Evolutionary conservation across 92 coral and sea anemone genomes (phyloP).

Genomic region (Epizoanthus illoricatus): DNA sequence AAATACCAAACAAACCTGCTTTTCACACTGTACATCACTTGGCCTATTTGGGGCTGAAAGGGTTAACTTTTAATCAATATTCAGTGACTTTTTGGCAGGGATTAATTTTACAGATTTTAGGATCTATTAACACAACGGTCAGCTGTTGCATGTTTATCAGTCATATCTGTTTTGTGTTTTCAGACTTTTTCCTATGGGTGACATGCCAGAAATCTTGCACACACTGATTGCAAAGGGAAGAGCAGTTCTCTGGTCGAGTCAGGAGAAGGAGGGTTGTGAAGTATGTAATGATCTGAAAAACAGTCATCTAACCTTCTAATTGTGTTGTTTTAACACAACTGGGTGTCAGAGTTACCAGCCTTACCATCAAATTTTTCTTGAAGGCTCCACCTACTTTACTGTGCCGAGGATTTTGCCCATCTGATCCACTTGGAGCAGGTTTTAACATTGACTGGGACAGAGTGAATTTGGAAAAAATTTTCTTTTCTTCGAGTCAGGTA

Average conservation of each 20-base stretch:
- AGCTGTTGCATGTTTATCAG: neutral
- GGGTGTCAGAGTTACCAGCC: neutral
- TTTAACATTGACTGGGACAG: slow-evolving; percentile 94
- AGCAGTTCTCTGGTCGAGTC: slow-evolving; percentile 99
- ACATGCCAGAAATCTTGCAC: slow-evolving; percentile 96
- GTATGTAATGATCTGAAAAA: slow-evolving; percentile 42
- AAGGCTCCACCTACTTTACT: slow-evolving; percentile 97
- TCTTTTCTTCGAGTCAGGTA: slow-evolving; percentile 49
- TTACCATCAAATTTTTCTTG: neutral
- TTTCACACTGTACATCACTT: too few relatives aligned
- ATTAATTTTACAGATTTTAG: neutral
- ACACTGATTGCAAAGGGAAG: slow-evolving; percentile 89
- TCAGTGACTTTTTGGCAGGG: too few relatives aligned
- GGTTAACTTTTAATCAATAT: too few relatives aligned
- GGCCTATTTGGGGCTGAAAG: too few relatives aligned
- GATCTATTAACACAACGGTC: neutral
- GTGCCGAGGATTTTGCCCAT: slow-evolving; percentile 96
- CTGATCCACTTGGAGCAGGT: slow-evolving; percentile 99
- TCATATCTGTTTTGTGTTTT: neutral
- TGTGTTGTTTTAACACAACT: neutral
- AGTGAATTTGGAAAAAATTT: slow-evolving; percentile 69
- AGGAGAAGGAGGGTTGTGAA: slow-evolving; percentile 87
- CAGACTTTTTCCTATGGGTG: slow-evolving; percentile 97
- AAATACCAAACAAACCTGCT: too few relatives aligned
- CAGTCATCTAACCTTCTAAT: neutral